Percentiles rank a stretch among this genome's conserved stretches.
Evolutionary conservation across 2,888 invertebrate species (phyloP).

Genomic region (Sarcophaga caerulescens): DNA sequence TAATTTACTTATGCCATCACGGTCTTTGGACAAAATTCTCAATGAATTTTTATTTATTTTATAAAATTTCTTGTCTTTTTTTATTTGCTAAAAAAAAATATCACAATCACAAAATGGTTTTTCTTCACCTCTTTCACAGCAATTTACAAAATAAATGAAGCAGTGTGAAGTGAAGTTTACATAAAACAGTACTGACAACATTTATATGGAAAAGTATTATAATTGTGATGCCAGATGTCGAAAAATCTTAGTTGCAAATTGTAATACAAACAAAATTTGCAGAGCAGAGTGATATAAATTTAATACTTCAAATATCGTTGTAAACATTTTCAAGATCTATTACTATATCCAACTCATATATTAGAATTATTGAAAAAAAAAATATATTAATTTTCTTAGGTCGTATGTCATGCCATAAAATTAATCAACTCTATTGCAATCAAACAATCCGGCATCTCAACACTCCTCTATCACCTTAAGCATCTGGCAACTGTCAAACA

Average conservation of each 20-base stretch:
- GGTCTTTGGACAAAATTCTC: neutral
- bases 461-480: neutral
- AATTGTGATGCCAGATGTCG: conserved; percentile 17
- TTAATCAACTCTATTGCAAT: too few species aligned
- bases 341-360: too few species aligned
- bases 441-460: neutral
- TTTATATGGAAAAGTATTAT: neutral
- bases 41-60: conserved; percentile 27
- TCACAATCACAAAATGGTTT: conserved; percentile 17
- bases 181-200: conserved; percentile 56
- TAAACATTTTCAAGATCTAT: too few species aligned
- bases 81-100: neutral
- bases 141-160: conserved; percentile 60
- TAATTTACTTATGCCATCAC: conserved; percentile 32
- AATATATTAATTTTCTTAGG: too few species aligned
- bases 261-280: too few species aligned
- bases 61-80: neutral
- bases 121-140: conserved; percentile 41
- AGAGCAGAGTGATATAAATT: too few species aligned
- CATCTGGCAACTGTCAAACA: conserved; percentile 38
- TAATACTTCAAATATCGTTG: neutral
- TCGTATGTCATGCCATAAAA: too few species aligned
- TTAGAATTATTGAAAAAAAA: too few species aligned
- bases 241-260: neutral
- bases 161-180: conserved; percentile 49